Evolutionary conservation across 2,113 vertebrate genomes (phyloP), one percentile per base, ranked within the genome.

Genomic region (Mirza zaza): DNA sequence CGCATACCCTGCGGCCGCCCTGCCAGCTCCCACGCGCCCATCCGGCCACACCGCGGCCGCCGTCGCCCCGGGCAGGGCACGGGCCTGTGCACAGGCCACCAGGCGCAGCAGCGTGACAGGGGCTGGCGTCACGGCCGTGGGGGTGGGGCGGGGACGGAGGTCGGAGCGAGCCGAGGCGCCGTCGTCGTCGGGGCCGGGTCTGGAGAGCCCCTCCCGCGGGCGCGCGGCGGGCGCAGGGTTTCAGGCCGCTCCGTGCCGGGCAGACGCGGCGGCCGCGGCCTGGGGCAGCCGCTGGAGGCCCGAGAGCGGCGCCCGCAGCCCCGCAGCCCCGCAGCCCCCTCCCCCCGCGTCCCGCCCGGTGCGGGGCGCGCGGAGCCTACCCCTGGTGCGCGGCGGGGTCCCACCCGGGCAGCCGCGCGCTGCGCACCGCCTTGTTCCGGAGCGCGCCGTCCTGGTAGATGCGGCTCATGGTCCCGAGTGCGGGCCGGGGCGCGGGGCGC

Each of bases 391-490:
- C n/a, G 6, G 98, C 91, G 1, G 99, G 98, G 29, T 97, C 96
- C 99, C 99, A 99, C 0, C 97, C 86, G 0, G 77, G 95, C 63
- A 98, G 29, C 65, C 59, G 98, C 70, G 99, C 99, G 82, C 96
- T 98, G 48, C 98, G 98, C 9, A 99, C 99, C 1, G 99, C 98
- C 97, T 99, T 99, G 97, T 99, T 99, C 91, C 97, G 98, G 67
- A 99, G 98, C 79, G 97, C 98, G 39, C 98, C 91, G 97, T 99
- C 98, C 7, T 98, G 89, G 90, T 99, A 99, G 97, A 99, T 99
- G 50, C 99, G 98, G 95, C 99, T 99, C 99, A 99, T 98, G 0
- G 10, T 45, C 17, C 29, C 25, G 32, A 12, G 68, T 13, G 10
- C 42, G 36, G 20, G n/a, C 50, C 48, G 27, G 48, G 3, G 36